Base-by-base conservation (phyloP, 53 echinoderm and acorn worm genomes). In the Paelopatides confundens region DNA sequence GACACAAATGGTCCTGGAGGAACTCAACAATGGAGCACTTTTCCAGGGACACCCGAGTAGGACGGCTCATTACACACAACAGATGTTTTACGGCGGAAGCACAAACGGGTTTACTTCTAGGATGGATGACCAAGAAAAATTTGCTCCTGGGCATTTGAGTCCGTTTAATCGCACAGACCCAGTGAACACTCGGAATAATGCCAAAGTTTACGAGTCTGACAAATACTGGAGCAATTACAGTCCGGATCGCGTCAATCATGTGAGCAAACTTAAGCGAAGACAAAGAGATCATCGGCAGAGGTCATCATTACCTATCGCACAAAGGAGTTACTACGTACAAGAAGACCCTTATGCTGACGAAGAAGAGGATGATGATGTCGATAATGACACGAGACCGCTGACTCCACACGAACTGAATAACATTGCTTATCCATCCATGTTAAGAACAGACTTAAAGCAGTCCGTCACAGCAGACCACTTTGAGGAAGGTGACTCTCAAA, bases 141-240 rank as follows among this genome's bases (percentile, higher is more conserved):
- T 99, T 92, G 94, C 99, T 24, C 99, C 99, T 33, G 99, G 99
- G 65, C 99, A 99, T 66, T 81, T 99, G 23, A 99, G 99, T 66
- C 96, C 99, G 0, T 92, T 89, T 33, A 99, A 99, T 35, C 87
- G 81, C n/a, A 69, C 94, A 18, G 94, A 94, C 37, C 88, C 89
- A 21, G 51, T 93, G 17, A 37, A 90, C 31, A 62, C 93, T 33
- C 81, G 84, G 63, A 94, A 91, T 27, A 66, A 86, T 24, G 30
- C 88, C 4, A 77, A 71, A 50, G 32, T 9, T 9, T 89, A 93
- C 76, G 93, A 94, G 43, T 81, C 86, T 62, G 81, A 89, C 65
- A 84, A 78, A 9, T 91, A 86, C 65, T 94, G 94, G 94, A 91
- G 87, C 86, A 94, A 94, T 36, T 89, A 85, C 47, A 46, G 39